Conservation (phyloP, 2,113 vertebrate genomes). For the Hylia prasina region DNA sequence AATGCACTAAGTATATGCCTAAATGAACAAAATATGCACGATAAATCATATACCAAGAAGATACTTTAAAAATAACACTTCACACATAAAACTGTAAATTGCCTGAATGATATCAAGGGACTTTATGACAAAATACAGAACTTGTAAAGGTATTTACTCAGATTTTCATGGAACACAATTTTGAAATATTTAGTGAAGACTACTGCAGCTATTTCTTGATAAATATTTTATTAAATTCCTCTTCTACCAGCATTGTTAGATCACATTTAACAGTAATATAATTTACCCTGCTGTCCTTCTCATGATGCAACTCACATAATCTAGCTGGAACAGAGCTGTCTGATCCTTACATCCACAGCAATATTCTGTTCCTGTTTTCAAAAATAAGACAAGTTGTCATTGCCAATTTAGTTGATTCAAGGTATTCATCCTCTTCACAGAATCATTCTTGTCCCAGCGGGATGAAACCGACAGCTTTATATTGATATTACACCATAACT, state of each 20-base stretch:
- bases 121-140: background rate
- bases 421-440: background rate
- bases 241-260: background rate
- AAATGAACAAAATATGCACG: background rate
- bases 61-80: background rate
- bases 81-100: background rate
- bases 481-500: background rate
- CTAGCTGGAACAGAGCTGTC: background rate
- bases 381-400: background rate
- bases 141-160: background rate
- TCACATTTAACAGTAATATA: background rate
- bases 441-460: background rate
- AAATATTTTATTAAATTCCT: background rate
- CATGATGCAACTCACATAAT: background rate
- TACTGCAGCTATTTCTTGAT: background rate
- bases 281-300: background rate
- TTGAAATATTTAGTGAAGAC: background rate
- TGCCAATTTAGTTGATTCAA: background rate
- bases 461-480: background rate
- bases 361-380: background rate
- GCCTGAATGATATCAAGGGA: background rate
- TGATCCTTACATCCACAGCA: background rate
- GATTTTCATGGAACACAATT: background rate
- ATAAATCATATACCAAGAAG: background rate
- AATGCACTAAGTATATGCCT: background rate